phyloP scores from a whole-genome alignment of 64 coral and sea anemone genomes.

The Montipora capricornis region DNA sequence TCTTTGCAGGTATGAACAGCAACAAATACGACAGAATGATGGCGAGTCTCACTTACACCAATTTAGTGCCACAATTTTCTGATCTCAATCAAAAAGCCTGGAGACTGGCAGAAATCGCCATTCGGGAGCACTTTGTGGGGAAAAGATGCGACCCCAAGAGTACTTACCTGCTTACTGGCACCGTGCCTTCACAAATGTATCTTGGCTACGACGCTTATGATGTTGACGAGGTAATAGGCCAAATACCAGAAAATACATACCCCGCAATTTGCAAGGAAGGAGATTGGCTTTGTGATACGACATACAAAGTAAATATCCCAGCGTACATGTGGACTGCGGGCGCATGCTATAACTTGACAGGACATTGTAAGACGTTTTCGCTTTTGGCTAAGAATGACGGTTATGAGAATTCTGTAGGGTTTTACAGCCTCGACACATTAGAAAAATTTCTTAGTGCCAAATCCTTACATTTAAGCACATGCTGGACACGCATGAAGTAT shows the following conservation, averaged over 20 bases:
- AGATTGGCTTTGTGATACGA: background rate
- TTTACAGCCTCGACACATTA: slow-evolving; percentile 35
- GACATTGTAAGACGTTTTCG: slow-evolving; percentile 46
- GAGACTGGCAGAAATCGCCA: slow-evolving; percentile 33
- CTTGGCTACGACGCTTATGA: background rate
- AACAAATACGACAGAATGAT: background rate
- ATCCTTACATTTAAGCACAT: slow-evolving; percentile 23
- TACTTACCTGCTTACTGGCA: slow-evolving; percentile 45
- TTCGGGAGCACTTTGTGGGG: slow-evolving; percentile 37
- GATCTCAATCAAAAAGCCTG: slow-evolving; percentile 51
- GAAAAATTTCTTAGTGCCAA: slow-evolving; percentile 45
- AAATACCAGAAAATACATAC: background rate
- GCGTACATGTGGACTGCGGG: slow-evolving; percentile 39
- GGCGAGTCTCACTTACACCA: slow-evolving; percentile 36
- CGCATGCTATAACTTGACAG: slow-evolving; percentile 20
- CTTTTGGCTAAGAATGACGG: slow-evolving; percentile 56
- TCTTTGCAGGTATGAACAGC: slow-evolving; percentile 17
- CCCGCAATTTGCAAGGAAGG: background rate
- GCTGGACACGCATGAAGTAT: background rate
- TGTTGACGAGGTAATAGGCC: background rate
- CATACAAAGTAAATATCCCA: slow-evolving; percentile 31
- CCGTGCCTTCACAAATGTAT: slow-evolving; percentile 36
- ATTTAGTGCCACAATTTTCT: slow-evolving; percentile 56
- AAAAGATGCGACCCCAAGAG: background rate
- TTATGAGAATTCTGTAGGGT: slow-evolving; percentile 59